Evolutionary conservation across 2,888 invertebrate species (phyloP), one percentile per base, ranked within the genome.

Genomic region (Ophion obscuratus): DNA sequence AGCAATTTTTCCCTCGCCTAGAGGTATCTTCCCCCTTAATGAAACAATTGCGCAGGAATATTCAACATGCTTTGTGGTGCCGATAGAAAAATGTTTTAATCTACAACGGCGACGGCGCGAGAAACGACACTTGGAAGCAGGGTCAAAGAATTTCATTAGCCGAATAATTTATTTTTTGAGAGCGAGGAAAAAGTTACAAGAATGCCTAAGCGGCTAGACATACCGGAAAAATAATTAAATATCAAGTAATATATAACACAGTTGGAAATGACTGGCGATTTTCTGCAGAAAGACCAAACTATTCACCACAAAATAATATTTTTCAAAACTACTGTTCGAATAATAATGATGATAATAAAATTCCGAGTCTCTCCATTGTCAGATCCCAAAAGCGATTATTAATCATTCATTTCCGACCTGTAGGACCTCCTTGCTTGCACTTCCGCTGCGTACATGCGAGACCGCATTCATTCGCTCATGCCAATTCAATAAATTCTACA

Each of bases 401-500:
- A 90, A 90, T 89, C 87, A 88, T 89, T 89, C 84, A 88, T 86
- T 89, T 87, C 27, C 75, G 57, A 74, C 67, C 47, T n/a, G 44
- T 20, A 6, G 31, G 27, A 31, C 70, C 31, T 31, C 11, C 31
- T 62, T 47, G 68, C 24, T 59, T 64, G 11, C 59, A 70, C 61
- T 75, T 81, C 44, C 78, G 75, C 53, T 44, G 59, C 24, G 59
- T 47, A 47, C 59, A 62, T 47, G 27, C 59, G 57, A 31, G 17
- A 68, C 36, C 73, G 62, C 76, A 61, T 59, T 80, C 76, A 64
- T 71, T 62, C 53, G n/a, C 44, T 74, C 76, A 66, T 53, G 79
- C 75, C 79, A 85, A 68, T 78, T 80, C 80, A 77, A 81, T 74
- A 76, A 81, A 86, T 77, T 74, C 67, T 67, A 68, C 77, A 44